Base-by-base conservation (phyloP, 2,113 vertebrate species). In the Amazona guildingii region DNA sequence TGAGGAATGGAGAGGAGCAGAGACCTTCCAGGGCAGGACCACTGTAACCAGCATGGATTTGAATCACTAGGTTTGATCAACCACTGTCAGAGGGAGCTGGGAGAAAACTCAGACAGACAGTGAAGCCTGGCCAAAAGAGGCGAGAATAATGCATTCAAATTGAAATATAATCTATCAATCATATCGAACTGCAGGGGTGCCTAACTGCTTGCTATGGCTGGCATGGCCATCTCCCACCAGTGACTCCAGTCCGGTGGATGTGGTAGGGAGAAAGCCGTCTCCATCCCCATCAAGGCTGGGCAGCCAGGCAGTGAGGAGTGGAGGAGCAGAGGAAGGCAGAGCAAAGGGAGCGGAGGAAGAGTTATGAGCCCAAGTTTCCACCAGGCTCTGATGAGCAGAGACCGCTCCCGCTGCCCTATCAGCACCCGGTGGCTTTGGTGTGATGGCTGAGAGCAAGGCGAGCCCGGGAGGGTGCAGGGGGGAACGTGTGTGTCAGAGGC, bases 281-380 rank as follows among this genome's bases (percentile, higher is more conserved):
- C 11, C 84, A 33, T 5, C 15, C 35, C 16, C 33, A 9, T 2
- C 23, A 33, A 51, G 37, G 31, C 21, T 20, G 48, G 43, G 25
- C 48, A 64, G 20, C n/a, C 5, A 4, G 37, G 23, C 51, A n/a
- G 66, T 1, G 17, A 64, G 39, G 51, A 75, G 11, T 13, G 46
- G 41, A n/a, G 24, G 5, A 41, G 21, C 28, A 33, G 75, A 37
- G 13, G 37, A 17, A 18, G 35, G 51, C 52, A 83, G 59, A 68
- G 35, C 13, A 23, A 23, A 23, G 35, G 48, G 9, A 83, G 48
- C 1, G 3, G 31, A 33, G 17, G n/a, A 43, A 83, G 55, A 21
- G 28, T 0, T 11, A 23, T 6, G 39, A 73, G 6, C 43, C 18
- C 9, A 27, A 57, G 55, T 15, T 52, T 4, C 10, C 19, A 0